phyloP scores from a whole-genome alignment of 2,113 vertebrate species.

The Tetrao urogallus region DNA sequence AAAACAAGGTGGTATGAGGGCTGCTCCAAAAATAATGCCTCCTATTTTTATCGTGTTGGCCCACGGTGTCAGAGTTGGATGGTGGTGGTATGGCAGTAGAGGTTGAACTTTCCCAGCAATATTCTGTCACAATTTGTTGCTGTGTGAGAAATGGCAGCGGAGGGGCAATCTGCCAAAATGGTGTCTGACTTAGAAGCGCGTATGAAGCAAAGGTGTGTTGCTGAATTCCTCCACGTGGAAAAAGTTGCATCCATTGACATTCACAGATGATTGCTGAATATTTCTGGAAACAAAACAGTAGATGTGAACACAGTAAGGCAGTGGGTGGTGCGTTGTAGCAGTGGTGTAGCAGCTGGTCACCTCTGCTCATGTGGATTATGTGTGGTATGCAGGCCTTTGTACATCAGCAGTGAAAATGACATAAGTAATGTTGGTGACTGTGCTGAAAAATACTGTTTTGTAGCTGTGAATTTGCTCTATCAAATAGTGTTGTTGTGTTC shows the following conservation, averaged over 20 bases:
- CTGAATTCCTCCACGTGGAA: not conserved
- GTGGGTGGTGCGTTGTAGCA: not conserved
- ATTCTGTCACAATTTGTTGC: not conserved
- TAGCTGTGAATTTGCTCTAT: not conserved
- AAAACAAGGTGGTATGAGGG: slow-evolving; percentile 33
- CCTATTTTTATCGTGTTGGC: not conserved
- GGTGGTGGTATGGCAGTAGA: no score
- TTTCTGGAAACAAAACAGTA: not conserved
- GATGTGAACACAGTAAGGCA: not conserved
- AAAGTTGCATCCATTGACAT: not conserved
- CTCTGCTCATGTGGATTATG: not conserved
- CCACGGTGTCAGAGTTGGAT: no score
- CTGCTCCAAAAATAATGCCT: not conserved
- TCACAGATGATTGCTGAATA: not conserved
- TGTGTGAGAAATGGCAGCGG: not conserved
- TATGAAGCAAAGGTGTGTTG: not conserved
- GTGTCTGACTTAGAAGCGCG: not conserved
- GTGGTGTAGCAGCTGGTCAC: not conserved
- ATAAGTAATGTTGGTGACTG: not conserved
- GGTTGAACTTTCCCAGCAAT: not conserved
- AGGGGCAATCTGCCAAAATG: not conserved
- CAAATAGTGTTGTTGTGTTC: not conserved
- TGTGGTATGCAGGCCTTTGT: not conserved
- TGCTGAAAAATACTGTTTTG: not conserved
- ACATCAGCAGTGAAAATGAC: not conserved